Evolutionary conservation across 2,888 invertebrate genomes (phyloP), one percentile per base, ranked within the genome.

Genomic region (Ischnus inquisitorius): DNA sequence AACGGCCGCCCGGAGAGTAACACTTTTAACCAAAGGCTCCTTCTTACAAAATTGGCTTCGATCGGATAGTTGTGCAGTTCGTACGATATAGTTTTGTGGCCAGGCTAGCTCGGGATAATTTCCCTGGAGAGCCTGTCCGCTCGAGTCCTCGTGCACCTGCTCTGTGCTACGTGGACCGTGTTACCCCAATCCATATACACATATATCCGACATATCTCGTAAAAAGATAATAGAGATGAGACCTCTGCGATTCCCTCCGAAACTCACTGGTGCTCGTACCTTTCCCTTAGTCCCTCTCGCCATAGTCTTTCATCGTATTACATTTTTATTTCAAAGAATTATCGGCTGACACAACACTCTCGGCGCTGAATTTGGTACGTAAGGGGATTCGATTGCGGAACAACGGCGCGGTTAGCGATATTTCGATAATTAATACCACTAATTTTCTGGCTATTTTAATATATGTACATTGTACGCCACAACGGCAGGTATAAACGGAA

Each of bases 41-140:
- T 69, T 71, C 76, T 79, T 76, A 34, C 8, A 19, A 43, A 76
- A 83, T 79, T 65, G 51, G 62, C 51, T 79, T 67, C 69, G 80
- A 84, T 84, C 57, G 77, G 77, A 81, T 69, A 64, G 78, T 67
- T 51, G 54, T 72, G 28, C 71, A 69, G 54, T 78, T 83, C 74
- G 48, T 84, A 65, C 54, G 48, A 39, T 51, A 43, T 39, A 71
- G 74, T 19, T 41, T 74, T 68, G 62, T 19, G 72, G 67, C 57
- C n/a, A 41, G 22, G 48, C 48, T 19, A 60, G 62, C 67, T 74
- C 64, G 57, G 62, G 68, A 78, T 81, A 84, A 81, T 81, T 84
- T 84, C 81, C 84, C 81, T 43, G 28, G 83, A 81, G 84, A 84
- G 80, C 16, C 57, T 48, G 71, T 48, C 69, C 22, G 68, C 39